phyloP scores from a whole-genome alignment of 2,888 invertebrate species.

The Danaus chrysippus region DNA sequence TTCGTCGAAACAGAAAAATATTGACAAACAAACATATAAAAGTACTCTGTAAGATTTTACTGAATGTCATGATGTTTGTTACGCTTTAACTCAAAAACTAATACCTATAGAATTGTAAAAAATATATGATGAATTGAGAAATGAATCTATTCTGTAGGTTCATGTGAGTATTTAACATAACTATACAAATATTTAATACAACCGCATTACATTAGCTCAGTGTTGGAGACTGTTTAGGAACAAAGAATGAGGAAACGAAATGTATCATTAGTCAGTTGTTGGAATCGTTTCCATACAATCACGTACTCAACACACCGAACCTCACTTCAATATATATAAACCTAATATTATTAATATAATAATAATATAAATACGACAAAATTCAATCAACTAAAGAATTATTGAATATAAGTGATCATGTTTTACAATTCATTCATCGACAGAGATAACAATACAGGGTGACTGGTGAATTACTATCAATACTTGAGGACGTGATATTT shows the following conservation, averaged over 20 bases:
- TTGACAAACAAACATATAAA: too few relatives aligned
- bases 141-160: not conserved
- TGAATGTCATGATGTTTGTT: too few relatives aligned
- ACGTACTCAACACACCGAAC: not conserved
- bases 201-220: not conserved
- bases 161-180: not conserved
- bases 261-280: not conserved
- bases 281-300: not conserved
- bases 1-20: not conserved
- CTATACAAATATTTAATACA: not conserved
- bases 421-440: too few relatives aligned
- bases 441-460: too few relatives aligned
- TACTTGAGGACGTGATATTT: too few relatives aligned
- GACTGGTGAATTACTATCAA: too few relatives aligned
- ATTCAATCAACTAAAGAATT: too few relatives aligned
- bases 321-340: not conserved
- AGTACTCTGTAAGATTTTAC: too few relatives aligned
- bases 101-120: too few relatives aligned
- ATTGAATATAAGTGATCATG: too few relatives aligned
- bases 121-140: not conserved
- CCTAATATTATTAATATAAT: not conserved
- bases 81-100: too few relatives aligned
- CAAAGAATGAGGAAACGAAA: constrained; percentile 1
- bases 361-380: not conserved
- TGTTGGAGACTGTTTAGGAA: not conserved